Evolutionary conservation across 2,888 invertebrate species (phyloP), one percentile per base, ranked within the genome.

Genomic region (Netelia virgata): DNA sequence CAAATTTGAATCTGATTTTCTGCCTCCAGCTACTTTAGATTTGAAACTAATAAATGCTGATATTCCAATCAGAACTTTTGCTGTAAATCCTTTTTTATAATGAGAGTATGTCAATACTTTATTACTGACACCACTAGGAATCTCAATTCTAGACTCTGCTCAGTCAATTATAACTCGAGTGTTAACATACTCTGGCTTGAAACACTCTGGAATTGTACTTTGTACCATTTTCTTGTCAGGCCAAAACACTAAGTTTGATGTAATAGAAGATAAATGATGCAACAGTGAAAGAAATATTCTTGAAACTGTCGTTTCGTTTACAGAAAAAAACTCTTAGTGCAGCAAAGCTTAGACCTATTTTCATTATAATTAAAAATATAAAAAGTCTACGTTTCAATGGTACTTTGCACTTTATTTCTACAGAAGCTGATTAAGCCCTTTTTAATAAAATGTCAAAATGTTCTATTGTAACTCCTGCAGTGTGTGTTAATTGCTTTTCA

Each of bases 281-380:
- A 79, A 23, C 43, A 5, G 55, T 70, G 64, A 72, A 84, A 53
- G 64, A 76, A 86, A 87, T 63, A 86, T 77, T 84, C 59, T 43
- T 86, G 85, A 3, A 28, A 28, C 3, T 28, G 28, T 3, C 28
- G 28, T 28, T 1, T 28, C 3, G 28, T 28, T 28, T 28, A 28
- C 28, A 28, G 28, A 28, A 28, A 14, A 86, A 64, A 5, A 76
- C 76, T 63, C 80, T 68, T 18, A 88, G 18, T 14, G 86, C 86
- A 63, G 85, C 86, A 75, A 86, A 88, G 9, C 86, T 72, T 20
- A 88, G 53, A 6, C 84, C 86, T n/a, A 70, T 82, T 73, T 88
- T 87, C 70, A 88, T 83, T 85, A 86, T 85, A n/a, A 86, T 82
- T 57, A 86, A 75, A 80, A 88, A 88, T 41, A 88, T 82, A 36